Evolutionary conservation across 2,888 invertebrate species (phyloP).

Genomic region (Formica aserva): DNA sequence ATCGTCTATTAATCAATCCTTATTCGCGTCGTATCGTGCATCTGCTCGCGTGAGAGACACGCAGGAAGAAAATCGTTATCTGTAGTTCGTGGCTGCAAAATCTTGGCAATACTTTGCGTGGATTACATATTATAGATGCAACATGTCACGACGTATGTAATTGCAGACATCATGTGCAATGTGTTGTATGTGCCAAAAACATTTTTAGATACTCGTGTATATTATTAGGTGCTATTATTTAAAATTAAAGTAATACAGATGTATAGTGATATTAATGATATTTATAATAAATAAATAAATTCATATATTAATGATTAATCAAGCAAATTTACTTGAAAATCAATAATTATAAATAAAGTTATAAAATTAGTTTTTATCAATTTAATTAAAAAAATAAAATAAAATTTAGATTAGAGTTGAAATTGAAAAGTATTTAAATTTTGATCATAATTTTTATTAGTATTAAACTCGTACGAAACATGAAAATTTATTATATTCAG

Average conservation of each 20-base stretch:
- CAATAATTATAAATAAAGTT: not conserved
- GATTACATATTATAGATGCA: constrained; percentile 30
- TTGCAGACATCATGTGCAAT: not conserved
- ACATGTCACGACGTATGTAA: not conserved
- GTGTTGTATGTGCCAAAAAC: not conserved
- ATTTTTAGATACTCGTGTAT: constrained; percentile 1
- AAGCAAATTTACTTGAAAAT: not conserved
- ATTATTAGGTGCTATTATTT: not conserved
- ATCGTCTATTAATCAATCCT: constrained; percentile 39
- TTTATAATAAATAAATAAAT: constrained; percentile 7
- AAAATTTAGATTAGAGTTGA: not conserved
- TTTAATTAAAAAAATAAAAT: not conserved
- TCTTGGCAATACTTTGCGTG: not conserved
- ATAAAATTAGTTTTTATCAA: not conserved
- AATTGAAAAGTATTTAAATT: not conserved
- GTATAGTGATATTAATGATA: not conserved
- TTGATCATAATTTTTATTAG: no score
- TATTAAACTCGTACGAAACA: no score
- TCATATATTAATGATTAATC: not conserved
- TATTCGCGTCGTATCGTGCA: constrained; percentile 7
- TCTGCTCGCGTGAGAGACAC: not conserved
- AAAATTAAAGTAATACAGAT: not conserved
- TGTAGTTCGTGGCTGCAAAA: not conserved
- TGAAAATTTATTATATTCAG: no score
- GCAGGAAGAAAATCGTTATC: constrained; percentile 20